These are phyloP conservation scores for Tetragonula carbonaria DNA, from an alignment of 2,888 invertebrate genomes.

Conservation along the genomic window DNA sequence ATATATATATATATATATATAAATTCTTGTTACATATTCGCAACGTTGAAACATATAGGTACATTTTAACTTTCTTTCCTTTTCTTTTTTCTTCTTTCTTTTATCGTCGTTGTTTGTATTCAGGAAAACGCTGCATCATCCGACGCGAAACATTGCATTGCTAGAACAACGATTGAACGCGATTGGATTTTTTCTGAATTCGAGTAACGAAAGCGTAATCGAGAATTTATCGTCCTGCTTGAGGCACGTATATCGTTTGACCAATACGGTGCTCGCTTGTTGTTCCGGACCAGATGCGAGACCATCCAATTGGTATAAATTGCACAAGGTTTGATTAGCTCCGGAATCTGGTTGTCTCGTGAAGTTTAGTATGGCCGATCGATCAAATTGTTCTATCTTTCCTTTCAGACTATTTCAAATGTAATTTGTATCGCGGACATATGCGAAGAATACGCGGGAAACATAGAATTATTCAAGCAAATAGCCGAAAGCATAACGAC, in stretches of 20 bases:
- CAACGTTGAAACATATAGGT: rapidly evolving
- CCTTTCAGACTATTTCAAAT: constrained; percentile 72
- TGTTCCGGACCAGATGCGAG: constrained; percentile 75
- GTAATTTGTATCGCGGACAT: constrained; percentile 76
- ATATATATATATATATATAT: background rate
- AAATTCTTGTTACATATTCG: background rate
- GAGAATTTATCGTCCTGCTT: constrained; percentile 83
- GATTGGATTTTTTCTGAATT: constrained; percentile 88
- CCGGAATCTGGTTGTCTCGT: background rate
- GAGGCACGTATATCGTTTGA: constrained; percentile 70
- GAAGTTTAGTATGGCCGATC: background rate
- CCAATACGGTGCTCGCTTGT: constrained; percentile 70
- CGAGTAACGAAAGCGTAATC: constrained; percentile 87
- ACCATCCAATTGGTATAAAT: constrained; percentile 75
- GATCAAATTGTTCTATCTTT: background rate
- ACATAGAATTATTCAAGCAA: constrained; percentile 70
- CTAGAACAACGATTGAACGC: constrained; percentile 89
- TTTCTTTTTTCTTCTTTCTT: background rate
- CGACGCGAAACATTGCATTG: constrained; percentile 87
- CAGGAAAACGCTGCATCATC: constrained; percentile 90
- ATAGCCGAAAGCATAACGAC: constrained; percentile 82
- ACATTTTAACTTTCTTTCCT: background rate
- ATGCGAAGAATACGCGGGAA: constrained; percentile 64
- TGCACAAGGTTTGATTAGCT: constrained; percentile 70
- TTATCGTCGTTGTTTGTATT: background rate